A percentile compares a stretch with the other conserved stretches of the same genome.
phyloP scores from a whole-genome alignment of 2,888 invertebrate species.

The Acrobeloides nanus region DNA sequence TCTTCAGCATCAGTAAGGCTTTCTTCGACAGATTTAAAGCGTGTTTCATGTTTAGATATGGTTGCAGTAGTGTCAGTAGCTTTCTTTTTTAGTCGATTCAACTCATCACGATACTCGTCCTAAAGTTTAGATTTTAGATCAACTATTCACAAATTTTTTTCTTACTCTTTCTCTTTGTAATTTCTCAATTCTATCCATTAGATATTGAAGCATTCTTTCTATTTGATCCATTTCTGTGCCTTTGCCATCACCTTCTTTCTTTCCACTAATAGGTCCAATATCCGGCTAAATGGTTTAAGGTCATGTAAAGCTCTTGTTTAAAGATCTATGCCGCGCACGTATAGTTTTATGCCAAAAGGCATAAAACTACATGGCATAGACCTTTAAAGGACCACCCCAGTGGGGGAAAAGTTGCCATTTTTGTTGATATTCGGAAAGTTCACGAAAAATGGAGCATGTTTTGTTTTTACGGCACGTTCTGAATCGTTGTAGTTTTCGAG shows the following conservation, averaged over 20 bases:
- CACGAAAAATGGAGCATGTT: too few species aligned
- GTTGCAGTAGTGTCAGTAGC: slow-evolving; percentile 46
- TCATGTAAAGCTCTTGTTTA: too few species aligned
- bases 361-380: too few species aligned
- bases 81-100: slow-evolving; percentile 49
- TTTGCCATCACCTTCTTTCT: slow-evolving; percentile 15
- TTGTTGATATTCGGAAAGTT: too few species aligned
- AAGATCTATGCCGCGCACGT: too few species aligned
- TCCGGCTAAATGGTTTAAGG: too few species aligned
- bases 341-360: too few species aligned
- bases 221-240: slow-evolving; percentile 38
- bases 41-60: slow-evolving; percentile 45
- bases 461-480: too few species aligned
- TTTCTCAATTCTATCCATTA: slow-evolving; percentile 43
- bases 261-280: slow-evolving; percentile 12
- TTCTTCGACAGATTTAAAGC: slow-evolving; percentile 47
- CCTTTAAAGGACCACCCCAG: too few species aligned
- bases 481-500: too few species aligned
- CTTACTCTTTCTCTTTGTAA: slow-evolving; percentile 45
- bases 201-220: slow-evolving; percentile 42
- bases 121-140: slow-evolving; percentile 9
- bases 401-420: too few species aligned
- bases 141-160: not conserved
- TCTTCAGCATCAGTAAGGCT: slow-evolving; percentile 48
- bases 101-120: slow-evolving; percentile 48